Conservation (phyloP, 2,797 vertebrate species). For the Aselliscus stoliczkanus region DNA sequence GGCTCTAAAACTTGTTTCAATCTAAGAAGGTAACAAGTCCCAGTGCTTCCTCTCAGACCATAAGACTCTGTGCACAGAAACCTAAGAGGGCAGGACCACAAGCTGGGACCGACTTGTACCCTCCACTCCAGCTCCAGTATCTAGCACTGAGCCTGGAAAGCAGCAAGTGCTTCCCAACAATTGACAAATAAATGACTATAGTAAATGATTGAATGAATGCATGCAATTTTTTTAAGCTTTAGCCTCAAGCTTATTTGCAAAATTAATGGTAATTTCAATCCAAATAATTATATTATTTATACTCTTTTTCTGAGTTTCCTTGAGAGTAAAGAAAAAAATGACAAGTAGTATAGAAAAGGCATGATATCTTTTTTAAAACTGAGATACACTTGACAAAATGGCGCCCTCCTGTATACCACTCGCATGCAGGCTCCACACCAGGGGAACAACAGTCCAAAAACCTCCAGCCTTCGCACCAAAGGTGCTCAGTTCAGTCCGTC, state of each 20-base stretch:
- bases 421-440: too few species aligned
- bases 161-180: not conserved
- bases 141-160: rapidly evolving
- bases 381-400: too few species aligned
- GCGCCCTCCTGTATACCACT: too few species aligned
- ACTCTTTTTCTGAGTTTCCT: not conserved
- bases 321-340: not conserved
- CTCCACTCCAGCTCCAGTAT: not conserved
- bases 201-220: not conserved
- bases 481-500: too few species aligned
- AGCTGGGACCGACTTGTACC: not conserved
- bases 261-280: not conserved
- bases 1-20: not conserved
- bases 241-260: not conserved
- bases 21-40: not conserved
- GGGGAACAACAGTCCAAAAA: too few species aligned
- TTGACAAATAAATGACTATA: not conserved
- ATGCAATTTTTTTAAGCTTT: not conserved
- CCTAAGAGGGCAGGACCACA: not conserved
- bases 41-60: not conserved
- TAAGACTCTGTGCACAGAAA: not conserved
- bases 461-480: too few species aligned
- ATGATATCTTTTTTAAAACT: not conserved
- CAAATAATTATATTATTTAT: not conserved
- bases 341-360: not conserved